Evolutionary conservation across 2,113 vertebrate species (phyloP), one percentile per base, ranked within the genome.

Genomic region (Nanorana parkeri): DNA sequence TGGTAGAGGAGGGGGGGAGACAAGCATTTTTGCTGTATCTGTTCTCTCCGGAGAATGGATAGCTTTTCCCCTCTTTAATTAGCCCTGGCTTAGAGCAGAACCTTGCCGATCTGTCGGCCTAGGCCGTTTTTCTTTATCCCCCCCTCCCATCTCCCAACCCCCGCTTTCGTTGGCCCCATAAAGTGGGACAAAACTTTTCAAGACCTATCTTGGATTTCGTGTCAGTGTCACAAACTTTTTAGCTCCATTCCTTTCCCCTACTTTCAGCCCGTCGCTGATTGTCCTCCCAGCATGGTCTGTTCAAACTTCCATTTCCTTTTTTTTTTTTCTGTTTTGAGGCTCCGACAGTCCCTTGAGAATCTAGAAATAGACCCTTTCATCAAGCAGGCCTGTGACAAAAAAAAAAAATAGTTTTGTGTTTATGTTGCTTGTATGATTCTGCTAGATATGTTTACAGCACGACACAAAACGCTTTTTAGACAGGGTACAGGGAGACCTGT

Each of bases 241-340:
- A 17, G 24, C 29, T 58, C 68, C 69, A 24, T 29, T 52, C 13
- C 69, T 19, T 21, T 24, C 15, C 69, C 10, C 32, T 26, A 13
- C 52, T 17, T n/a, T 76, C 20, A 26, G 58, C 23, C 47, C 13
- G 13, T 21, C 60, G 24, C 69, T 26, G 23, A 64, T 47, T 23
- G 23, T 23, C 47, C 24, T 66, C 51, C 17, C 80, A 61, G 58
- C 17, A 15, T 17, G 28, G 28, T 20, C 10, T 32, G 3, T 29
- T 28, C 3, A 8, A 8, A 23, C 75, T 32, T 6, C 0, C 17
- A 61, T 20, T 24, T 72, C 28, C 84, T 68, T 78, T 52, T 86
- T 78, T 58, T 63, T 86, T 58, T 63, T 86, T 78, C 64, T 78
- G 77, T 68, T 78, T 78, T 79, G 66, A 68, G 65, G 26, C 61